Percentiles rank a stretch among this genome's conserved stretches.
Conservation (phyloP, 2,797 vertebrate genomes). For the Squalus acanthias region DNA sequence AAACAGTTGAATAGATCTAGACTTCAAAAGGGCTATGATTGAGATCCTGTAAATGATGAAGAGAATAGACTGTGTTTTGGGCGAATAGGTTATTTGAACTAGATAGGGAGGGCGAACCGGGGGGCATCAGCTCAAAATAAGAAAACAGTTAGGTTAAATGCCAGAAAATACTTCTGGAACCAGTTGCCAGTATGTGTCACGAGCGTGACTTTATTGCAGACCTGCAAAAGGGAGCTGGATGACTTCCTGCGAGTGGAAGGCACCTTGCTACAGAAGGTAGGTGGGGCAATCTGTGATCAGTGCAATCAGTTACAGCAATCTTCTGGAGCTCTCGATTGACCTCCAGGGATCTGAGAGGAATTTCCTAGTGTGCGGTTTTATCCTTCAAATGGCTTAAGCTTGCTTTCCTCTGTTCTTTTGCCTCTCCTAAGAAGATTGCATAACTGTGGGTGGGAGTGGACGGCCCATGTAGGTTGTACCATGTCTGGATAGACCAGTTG, state of each 20-base stretch:
- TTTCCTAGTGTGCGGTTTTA: background rate
- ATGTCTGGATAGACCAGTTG: background rate
- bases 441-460: background rate
- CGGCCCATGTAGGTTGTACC: background rate
- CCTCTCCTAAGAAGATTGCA: background rate
- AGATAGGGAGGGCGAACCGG: background rate
- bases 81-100: background rate
- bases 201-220: background rate
- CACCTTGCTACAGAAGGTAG: background rate
- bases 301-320: background rate
- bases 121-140: background rate
- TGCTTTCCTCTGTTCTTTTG: background rate
- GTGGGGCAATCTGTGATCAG: background rate
- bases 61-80: background rate
- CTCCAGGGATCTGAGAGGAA: background rate
- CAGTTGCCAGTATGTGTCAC: background rate
- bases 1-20: background rate
- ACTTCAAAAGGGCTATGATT: background rate
- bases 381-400: no score
- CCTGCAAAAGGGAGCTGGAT: background rate
- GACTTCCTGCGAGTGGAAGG: background rate
- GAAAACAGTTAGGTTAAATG: background rate
- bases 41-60: background rate
- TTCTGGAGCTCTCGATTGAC: background rate
- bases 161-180: background rate